These are phyloP conservation scores for Lontra canadensis DNA, from an alignment of 2,113 vertebrate genomes.

Conservation along the genomic window DNA sequence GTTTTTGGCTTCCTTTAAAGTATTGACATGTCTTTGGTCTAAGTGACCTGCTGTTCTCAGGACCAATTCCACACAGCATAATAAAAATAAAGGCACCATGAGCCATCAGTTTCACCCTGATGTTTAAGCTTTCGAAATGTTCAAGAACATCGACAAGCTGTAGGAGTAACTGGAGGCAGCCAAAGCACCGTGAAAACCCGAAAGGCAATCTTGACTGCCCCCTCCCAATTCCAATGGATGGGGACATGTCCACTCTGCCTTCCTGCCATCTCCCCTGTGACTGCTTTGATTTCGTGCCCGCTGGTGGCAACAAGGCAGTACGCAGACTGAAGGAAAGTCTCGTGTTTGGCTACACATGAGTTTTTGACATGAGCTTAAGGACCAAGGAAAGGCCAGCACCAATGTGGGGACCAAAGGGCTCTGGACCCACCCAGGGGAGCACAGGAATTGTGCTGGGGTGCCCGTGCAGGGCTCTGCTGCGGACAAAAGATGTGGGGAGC, in stretches of 20 bases:
- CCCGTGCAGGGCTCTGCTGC: too few relatives aligned
- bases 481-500: too few relatives aligned
- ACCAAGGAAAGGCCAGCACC: slow-evolving; percentile 7
- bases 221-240: background rate
- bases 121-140: background rate
- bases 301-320: background rate
- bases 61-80: background rate
- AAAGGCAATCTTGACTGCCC: background rate
- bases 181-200: background rate
- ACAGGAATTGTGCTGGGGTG: too few relatives aligned
- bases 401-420: background rate
- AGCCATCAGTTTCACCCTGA: background rate
- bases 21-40: background rate
- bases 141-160: background rate
- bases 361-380: slow-evolving; percentile 35
- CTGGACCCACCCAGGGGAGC: background rate
- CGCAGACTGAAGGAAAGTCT: background rate
- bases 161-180: background rate
- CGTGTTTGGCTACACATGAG: background rate
- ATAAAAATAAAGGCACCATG: background rate
- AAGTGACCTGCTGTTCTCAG: background rate
- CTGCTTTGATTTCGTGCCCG: background rate
- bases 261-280: background rate
- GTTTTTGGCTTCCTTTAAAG: background rate
- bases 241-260: background rate